A percentile compares a stretch with the other conserved stretches of the same genome.
phyloP scores from a whole-genome alignment of 2,797 vertebrate genomes.

The Danio tinwini region DNA sequence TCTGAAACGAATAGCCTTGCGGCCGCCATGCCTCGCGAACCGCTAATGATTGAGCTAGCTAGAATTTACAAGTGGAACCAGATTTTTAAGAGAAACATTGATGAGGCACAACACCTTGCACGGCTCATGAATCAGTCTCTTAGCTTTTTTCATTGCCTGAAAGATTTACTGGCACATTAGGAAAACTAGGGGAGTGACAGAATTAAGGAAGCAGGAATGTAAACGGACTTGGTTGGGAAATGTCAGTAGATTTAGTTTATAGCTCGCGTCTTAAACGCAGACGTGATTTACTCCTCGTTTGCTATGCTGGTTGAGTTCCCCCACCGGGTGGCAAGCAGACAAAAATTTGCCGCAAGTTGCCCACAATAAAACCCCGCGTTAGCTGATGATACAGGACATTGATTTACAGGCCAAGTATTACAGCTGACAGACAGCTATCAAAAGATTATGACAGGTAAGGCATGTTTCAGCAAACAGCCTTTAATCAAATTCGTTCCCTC shows the following conservation, averaged over 20 bases:
- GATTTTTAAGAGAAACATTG: constrained; percentile 60
- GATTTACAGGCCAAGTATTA: constrained; percentile 35
- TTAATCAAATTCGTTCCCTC: constrained; percentile 57
- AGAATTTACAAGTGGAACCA: constrained; percentile 57
- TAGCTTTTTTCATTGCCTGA: constrained; percentile 47
- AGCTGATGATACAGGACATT: constrained; percentile 9
- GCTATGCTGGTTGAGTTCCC: constrained; percentile 41
- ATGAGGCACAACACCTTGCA: constrained; percentile 58
- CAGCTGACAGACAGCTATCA: constrained; percentile 25
- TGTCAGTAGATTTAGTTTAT: constrained; percentile 61
- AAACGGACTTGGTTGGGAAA: constrained; percentile 58
- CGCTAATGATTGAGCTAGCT: constrained; percentile 51
- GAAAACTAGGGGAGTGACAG: constrained; percentile 51
- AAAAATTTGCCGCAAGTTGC: constrained; percentile 40
- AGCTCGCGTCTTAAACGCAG: constrained; percentile 43
- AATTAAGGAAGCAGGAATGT: constrained; percentile 60
- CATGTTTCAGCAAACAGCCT: constrained; percentile 43
- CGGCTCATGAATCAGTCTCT: constrained; percentile 60
- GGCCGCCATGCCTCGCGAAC: constrained; percentile 49
- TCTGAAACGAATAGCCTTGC: constrained; percentile 21
- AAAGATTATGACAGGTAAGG: constrained; percentile 49
- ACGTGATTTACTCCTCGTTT: constrained; percentile 58
- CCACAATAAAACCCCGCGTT: constrained; percentile 21
- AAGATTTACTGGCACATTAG: constrained; percentile 59
- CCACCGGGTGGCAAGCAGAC: constrained; percentile 38